Base-by-base conservation (phyloP, 1,140 invertebrate genomes). In the Popillia japonica region DNA sequence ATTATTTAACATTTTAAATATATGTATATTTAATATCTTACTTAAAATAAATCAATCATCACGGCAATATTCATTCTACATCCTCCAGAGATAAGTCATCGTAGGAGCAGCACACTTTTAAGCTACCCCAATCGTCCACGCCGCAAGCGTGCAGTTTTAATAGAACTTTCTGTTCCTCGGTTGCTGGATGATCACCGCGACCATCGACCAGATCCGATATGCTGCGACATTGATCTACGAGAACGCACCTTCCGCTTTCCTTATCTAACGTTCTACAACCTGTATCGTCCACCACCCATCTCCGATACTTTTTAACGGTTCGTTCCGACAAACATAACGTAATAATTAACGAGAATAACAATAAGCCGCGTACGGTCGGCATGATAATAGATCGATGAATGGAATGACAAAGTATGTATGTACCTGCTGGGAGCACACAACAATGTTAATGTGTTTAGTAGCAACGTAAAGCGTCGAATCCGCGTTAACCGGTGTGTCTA, bases 201-300 rank as follows among this genome's bases (percentile, higher is more conserved):
- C 61, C 61, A 22, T 68, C 61, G 20, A 68, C 61, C 4, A 34
- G 27, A 68, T 27, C 27, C 0, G 61, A 68, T 10, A 68, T 68
- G 10, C 10, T 34, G 3, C 61, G 61, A 22, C 61, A 68, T 3
- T 27, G 9, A 6, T 34, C 61, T 0, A 68, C 9, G 0, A 22
- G 6, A 27, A 68, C 22, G 27, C 61, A 68, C 11, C 11, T 68
- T 7, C 61, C 61, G 17, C 17, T 10, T 27, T 68, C 0, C 3
- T 68, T 0, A 10, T 23, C 20, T 7, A 14, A 1, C 7, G 61
- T 68, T 23, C 17, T 23, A 22, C 61, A 68, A 3, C 61, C 61
- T 22, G 22, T 23, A 22, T 68, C 61, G 61, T 68, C 61, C 22
- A 68, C 61, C 2, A 68, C 61, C 61, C 61, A 68, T 10, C 61